Base-by-base conservation (phyloP, 2,888 invertebrate genomes). In the Sesamia inferens region DNA sequence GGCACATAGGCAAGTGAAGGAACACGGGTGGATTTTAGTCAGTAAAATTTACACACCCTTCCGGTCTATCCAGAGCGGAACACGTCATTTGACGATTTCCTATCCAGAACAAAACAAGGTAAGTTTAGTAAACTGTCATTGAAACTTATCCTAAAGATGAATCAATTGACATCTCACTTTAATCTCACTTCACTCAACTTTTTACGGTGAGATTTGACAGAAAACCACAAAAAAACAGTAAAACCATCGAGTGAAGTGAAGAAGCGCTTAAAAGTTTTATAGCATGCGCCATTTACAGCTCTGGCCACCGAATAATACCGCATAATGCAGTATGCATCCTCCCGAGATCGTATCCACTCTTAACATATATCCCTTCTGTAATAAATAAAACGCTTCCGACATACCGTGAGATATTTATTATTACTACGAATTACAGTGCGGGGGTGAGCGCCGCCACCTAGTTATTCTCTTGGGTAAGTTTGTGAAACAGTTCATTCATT, bases 211-310 rank as follows among this genome's bases (percentile, higher is more conserved):
- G 31, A 31, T 31, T 31, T 31, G 31, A 31, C 31, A 31, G 31
- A 31, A 31, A 31, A 31, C 31, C 31, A 31, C 31, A 31, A 31
- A 31, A 31, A 31, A 31, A 31, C 1, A 31, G 68, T 22, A 66
- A 62, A 71, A 66, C 82, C 71, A 77, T 81, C 67, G 67, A 65
- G 54, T 13, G 54, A 76, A 71, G 70, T 67, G 67, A 65, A 67
- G 67, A 65, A 67, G 58, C n/a, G 80, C 74, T 67, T 79, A 63
- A 79, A 79, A 67, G 62, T 74, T 79, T 80, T 69, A 81, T 57
- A 13, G 66, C 51, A 14, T 16, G 55, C 16, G 44, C 24, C 55
- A 47, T 44, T 75, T 55, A 55, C 44, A 42, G 19, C 63, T 55
- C 58, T 22, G 22, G 19, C 58, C 16, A 65, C 39, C 47, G 55